phyloP scores from a whole-genome alignment of 2,113 vertebrate species.

The Cephalopterus ornatus region DNA sequence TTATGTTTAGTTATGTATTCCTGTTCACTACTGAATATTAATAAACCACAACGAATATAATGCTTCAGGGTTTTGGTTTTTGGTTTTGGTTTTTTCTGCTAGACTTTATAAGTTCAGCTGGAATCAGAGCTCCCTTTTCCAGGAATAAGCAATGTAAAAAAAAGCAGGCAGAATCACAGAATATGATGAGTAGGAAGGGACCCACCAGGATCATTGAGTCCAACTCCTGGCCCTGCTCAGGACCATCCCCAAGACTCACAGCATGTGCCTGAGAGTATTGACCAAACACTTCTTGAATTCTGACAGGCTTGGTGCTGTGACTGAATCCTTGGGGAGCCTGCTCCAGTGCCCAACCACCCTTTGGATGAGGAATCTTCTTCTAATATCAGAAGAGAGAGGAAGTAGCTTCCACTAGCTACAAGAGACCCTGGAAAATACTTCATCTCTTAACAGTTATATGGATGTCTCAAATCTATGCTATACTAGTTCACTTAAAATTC shows the following conservation, averaged over 20 bases:
- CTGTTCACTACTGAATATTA: not conserved
- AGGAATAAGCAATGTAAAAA: not conserved
- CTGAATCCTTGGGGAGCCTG: not conserved
- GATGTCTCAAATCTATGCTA: not conserved
- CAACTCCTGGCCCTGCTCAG: not conserved
- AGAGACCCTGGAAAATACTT: not conserved
- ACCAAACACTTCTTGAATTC: not conserved
- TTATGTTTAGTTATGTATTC: not conserved
- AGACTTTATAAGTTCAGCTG: not conserved
- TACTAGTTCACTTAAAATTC: not conserved
- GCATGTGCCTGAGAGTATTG: not conserved
- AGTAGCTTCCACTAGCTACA: not conserved
- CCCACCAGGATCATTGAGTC: not conserved
- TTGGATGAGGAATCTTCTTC: not conserved
- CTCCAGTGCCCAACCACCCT: not conserved
- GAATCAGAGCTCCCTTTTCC: not conserved
- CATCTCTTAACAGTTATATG: not conserved
- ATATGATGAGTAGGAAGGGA: not conserved
- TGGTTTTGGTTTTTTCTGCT: not conserved
- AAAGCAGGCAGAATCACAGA: not conserved
- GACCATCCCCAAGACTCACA: not conserved
- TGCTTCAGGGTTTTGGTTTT: fast-evolving
- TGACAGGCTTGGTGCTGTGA: not conserved
- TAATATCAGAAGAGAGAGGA: not conserved
- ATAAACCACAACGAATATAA: not conserved